Evolutionary conservation across 1,140 invertebrate genomes (phyloP).

Genomic region (Bombus picipes): DNA sequence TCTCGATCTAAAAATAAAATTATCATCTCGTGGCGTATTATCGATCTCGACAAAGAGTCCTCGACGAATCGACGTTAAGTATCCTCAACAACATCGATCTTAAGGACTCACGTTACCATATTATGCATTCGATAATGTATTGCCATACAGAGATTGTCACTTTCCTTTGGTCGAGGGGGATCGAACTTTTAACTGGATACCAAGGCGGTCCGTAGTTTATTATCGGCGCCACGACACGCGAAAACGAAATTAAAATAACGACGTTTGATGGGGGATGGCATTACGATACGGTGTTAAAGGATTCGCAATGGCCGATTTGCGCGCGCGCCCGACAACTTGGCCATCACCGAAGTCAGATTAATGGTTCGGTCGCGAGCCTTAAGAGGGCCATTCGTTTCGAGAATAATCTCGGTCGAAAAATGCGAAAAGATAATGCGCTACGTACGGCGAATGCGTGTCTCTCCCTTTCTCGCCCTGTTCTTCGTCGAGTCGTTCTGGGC

Average conservation of each 20-base stretch:
- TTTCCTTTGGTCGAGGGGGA: not conserved
- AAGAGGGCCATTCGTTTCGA: constrained; percentile 66
- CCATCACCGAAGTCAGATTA: constrained; percentile 64
- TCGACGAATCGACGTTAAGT: not conserved
- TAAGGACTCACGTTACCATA: not conserved
- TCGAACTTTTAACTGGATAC: constrained; percentile 11
- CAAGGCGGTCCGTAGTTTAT: not conserved
- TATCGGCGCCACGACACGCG: constrained; percentile 16
- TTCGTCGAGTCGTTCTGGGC: constrained; percentile 51
- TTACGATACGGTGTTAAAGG: constrained; percentile 12
- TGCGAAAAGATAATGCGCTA: constrained; percentile 65
- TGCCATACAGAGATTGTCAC: not conserved
- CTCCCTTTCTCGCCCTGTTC: too few relatives aligned
- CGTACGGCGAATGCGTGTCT: constrained; percentile 22
- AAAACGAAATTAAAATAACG: constrained; percentile 44
- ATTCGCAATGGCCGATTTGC: constrained; percentile 24
- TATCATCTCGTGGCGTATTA: not conserved
- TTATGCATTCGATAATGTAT: not conserved
- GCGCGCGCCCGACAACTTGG: constrained; percentile 24
- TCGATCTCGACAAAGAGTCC: not conserved
- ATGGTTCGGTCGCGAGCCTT: constrained; percentile 60
- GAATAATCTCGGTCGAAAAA: constrained; percentile 68
- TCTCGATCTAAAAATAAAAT: not conserved
- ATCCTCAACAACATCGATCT: too few relatives aligned
- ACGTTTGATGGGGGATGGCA: constrained; percentile 14